Evolutionary conservation across 2,113 vertebrate genomes (phyloP).

Genomic region (Sturnira hondurensis): DNA sequence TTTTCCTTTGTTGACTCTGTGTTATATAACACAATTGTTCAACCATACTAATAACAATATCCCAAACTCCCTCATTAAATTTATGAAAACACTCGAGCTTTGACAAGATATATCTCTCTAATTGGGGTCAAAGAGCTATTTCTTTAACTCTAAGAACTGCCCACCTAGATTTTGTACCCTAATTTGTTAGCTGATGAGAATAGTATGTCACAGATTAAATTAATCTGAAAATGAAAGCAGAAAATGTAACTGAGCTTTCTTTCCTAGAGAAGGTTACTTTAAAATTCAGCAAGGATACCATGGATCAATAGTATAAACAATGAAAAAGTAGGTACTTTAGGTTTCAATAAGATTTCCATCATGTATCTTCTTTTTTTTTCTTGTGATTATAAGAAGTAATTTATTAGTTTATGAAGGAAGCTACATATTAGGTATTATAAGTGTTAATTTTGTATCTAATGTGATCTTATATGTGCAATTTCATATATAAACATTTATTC

Average conservation of each 20-base stretch:
- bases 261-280: neutral
- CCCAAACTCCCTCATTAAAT: constrained; percentile 34
- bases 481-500: neutral
- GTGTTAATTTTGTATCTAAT: neutral
- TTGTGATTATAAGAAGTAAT: neutral
- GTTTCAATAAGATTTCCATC: neutral
- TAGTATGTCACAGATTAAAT: neutral
- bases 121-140: constrained; percentile 8
- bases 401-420: neutral
- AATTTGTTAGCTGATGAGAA: constrained; percentile 49
- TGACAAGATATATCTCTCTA: constrained; percentile 7
- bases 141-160: constrained; percentile 30
- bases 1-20: neutral
- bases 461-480: neutral
- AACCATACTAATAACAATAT: neutral
- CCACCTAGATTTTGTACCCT: constrained; percentile 28
- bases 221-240: constrained; percentile 36
- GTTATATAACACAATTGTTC: neutral
- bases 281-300: neutral
- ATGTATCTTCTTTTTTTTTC: too few relatives aligned
- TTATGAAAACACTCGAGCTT: neutral
- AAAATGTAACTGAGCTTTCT: neutral
- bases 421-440: neutral
- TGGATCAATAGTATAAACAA: neutral
- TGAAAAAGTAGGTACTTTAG: neutral